Evolutionary conservation across 2,888 invertebrate species (phyloP).

Genomic region (Gastrophysa polygoni): DNA sequence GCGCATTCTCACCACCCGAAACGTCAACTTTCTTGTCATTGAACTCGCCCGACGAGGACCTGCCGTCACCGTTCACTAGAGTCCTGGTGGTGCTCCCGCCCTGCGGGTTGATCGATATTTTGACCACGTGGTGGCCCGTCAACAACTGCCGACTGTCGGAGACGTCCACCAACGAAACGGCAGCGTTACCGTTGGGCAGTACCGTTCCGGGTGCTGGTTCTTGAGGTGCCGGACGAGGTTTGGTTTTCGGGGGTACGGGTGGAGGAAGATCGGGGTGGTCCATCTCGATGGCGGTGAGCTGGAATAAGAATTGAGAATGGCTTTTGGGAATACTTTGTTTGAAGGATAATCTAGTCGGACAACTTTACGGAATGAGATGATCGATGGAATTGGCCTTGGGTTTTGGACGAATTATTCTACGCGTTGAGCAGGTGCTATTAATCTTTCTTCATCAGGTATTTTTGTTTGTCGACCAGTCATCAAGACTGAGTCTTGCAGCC

Average conservation of each 20-base stretch:
- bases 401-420: too few relatives aligned
- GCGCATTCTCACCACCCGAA: slow-evolving; percentile 54
- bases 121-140: slow-evolving; percentile 66
- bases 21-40: slow-evolving; percentile 52
- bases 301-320: too few relatives aligned
- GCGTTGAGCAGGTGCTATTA: too few relatives aligned
- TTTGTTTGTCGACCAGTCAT: too few relatives aligned
- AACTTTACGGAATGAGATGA: too few relatives aligned
- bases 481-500: too few relatives aligned
- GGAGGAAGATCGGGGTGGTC: slow-evolving; percentile 64
- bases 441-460: too few relatives aligned
- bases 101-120: slow-evolving; percentile 72
- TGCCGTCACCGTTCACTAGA: slow-evolving; percentile 19
- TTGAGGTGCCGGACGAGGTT: slow-evolving; percentile 40
- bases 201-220: slow-evolving; percentile 58
- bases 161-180: slow-evolving; percentile 47
- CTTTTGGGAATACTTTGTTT: too few relatives aligned
- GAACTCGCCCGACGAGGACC: slow-evolving; percentile 1
- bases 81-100: slow-evolving; percentile 27
- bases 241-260: slow-evolving; percentile 64
- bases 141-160: slow-evolving; percentile 49
- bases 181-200: slow-evolving; percentile 49
- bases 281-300: slow-evolving; percentile 48
- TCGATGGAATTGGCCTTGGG: too few relatives aligned
- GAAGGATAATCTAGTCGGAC: too few relatives aligned